These are phyloP conservation scores for Brachyptera putata DNA, from an alignment of 2,888 invertebrate genomes.

Conservation along the genomic window DNA sequence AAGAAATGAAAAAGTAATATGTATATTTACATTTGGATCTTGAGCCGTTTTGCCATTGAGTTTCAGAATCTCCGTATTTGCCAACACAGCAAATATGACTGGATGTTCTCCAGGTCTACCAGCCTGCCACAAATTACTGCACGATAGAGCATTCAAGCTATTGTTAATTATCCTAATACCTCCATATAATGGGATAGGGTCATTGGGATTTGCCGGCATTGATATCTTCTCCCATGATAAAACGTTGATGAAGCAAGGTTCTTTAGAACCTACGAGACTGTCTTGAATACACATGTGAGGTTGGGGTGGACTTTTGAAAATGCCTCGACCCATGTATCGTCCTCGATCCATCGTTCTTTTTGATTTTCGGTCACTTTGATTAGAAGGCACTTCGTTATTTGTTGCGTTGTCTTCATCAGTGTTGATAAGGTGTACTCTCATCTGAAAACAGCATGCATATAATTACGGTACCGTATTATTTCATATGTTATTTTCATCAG, in stretches of 20 bases:
- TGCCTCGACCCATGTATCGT: constrained; percentile 50
- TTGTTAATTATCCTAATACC: constrained; percentile 62
- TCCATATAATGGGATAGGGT: constrained; percentile 66
- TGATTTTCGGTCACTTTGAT: constrained; percentile 23
- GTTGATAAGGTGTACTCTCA: constrained; percentile 27
- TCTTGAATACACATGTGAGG: constrained; percentile 64
- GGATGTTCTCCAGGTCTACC: constrained; percentile 48
- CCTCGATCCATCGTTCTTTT: constrained; percentile 27
- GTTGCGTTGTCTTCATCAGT: constrained; percentile 20
- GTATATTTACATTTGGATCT: constrained; percentile 53
- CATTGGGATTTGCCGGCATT: constrained; percentile 59
- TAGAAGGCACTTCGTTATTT: constrained; percentile 17
- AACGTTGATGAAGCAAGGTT: constrained; percentile 55
- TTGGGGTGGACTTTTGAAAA: constrained; percentile 68
- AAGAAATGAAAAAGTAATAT: no score
- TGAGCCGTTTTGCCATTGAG: constrained; percentile 64
- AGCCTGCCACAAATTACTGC: not conserved
- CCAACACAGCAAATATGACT: constrained; percentile 68
- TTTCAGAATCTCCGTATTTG: constrained; percentile 65
- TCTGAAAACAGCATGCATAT: no score
- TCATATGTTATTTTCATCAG: no score
- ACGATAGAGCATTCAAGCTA: not conserved
- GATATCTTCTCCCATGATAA: constrained; percentile 70
- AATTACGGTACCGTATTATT: no score
- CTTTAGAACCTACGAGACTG: constrained; percentile 46